These are phyloP conservation scores for Ceramica pisi DNA, from an alignment of 2,888 invertebrate species.

Conservation along the genomic window DNA sequence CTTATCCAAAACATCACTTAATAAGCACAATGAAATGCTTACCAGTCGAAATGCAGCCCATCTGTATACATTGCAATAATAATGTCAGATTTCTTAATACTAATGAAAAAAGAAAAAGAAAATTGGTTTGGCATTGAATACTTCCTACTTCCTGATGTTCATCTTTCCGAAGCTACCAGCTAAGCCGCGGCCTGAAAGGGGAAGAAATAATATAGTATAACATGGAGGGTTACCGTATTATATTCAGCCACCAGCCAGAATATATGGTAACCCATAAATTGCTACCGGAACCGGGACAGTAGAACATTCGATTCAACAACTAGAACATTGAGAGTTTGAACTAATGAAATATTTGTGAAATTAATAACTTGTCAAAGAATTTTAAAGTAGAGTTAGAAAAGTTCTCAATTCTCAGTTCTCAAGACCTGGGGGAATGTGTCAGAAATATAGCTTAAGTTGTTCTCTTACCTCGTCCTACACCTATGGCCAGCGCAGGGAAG, in stretches of 20 bases:
- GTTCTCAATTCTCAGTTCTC: too few relatives aligned
- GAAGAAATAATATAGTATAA: conserved; percentile 2
- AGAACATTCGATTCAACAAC: too few relatives aligned
- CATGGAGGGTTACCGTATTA: not conserved
- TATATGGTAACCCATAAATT: too few relatives aligned
- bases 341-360: too few relatives aligned
- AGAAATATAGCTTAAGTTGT: not conserved
- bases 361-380: not conserved
- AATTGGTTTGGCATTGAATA: not conserved
- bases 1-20: not conserved
- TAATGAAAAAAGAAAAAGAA: not conserved
- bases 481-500: conserved; percentile 73
- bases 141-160: conserved; percentile 64
- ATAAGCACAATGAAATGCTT: not conserved
- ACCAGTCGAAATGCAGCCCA: not conserved
- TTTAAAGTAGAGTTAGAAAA: too few relatives aligned
- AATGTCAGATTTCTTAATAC: conserved; percentile 38
- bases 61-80: conserved; percentile 22
- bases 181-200: conserved; percentile 76
- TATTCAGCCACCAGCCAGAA: too few relatives aligned
- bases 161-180: conserved; percentile 67
- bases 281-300: too few relatives aligned
- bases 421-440: not conserved
- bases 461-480: conserved; percentile 73
- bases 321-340: too few relatives aligned